A percentile compares a stretch with the other conserved stretches of the same genome.
phyloP scores from a whole-genome alignment of 2,797 vertebrate species.

The Anomalospiza imberbis region DNA sequence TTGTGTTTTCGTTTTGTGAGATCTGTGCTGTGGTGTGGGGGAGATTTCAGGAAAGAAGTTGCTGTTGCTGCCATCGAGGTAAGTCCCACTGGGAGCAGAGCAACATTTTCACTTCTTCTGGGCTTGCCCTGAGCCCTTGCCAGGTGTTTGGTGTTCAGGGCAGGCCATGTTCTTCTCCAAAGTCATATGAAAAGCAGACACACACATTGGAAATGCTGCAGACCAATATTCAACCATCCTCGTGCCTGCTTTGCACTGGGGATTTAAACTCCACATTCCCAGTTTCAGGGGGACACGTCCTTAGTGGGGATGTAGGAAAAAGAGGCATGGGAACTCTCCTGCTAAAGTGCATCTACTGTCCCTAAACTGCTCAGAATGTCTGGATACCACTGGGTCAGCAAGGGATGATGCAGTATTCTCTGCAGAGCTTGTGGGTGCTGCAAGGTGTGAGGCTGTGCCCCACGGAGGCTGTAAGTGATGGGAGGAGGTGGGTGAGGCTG shows the following conservation, averaged over 20 bases:
- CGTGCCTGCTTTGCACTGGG: accelerated
- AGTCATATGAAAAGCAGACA: no score
- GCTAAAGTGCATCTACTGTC: background rate
- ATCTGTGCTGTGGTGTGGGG: background rate
- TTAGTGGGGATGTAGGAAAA: background rate
- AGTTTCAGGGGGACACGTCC: accelerated
- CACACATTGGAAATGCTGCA: background rate
- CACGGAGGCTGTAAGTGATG: accelerated
- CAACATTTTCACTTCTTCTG: background rate
- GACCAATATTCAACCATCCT: background rate
- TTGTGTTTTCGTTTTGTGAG: background rate
- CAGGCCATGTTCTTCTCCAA: background rate
- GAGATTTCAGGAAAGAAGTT: background rate
- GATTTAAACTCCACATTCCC: background rate
- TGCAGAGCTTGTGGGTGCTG: background rate
- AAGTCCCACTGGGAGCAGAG: background rate
- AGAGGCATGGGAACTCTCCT: background rate
- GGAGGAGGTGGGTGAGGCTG: background rate
- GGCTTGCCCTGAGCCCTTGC: background rate
- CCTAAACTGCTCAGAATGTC: background rate
- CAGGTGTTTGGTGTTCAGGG: background rate
- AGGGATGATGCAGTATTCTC: background rate
- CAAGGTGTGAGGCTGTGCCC: background rate
- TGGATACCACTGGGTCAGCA: accelerated
- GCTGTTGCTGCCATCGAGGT: background rate